phyloP scores from a whole-genome alignment of 2,888 invertebrate species.

The Agrochola macilenta region DNA sequence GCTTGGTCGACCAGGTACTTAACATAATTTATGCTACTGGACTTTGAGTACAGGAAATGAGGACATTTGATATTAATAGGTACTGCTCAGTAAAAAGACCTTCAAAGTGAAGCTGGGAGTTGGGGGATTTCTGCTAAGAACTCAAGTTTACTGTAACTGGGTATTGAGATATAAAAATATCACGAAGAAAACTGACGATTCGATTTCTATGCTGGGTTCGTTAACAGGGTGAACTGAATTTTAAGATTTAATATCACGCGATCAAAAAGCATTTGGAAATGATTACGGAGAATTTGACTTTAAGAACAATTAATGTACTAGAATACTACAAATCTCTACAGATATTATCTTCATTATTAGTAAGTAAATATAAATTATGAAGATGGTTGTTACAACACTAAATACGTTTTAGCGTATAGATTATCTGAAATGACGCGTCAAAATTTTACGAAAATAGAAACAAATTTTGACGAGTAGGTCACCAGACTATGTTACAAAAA shows the following conservation, averaged over 20 bases:
- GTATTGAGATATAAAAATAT: slow-evolving; percentile 31
- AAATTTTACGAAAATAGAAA: not conserved
- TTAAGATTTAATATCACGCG: not conserved
- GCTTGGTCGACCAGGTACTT: too few relatives aligned
- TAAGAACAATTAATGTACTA: not conserved
- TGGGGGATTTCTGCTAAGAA: slow-evolving; percentile 11
- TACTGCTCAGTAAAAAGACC: slow-evolving; percentile 25
- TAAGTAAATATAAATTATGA: not conserved
- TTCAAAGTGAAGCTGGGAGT: slow-evolving; percentile 22
- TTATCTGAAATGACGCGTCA: too few relatives aligned
- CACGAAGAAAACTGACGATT: not conserved
- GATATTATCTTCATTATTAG: too few relatives aligned
- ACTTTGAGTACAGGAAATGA: slow-evolving; percentile 37
- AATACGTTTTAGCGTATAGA: too few relatives aligned
- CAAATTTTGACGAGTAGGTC: slow-evolving; percentile 6
- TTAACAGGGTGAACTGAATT: too few relatives aligned
- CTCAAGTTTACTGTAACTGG: not conserved
- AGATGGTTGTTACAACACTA: not conserved
- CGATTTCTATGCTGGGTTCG: not conserved
- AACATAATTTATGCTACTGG: slow-evolving; percentile 47
- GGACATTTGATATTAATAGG: slow-evolving; percentile 52
- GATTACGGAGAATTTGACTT: not conserved
- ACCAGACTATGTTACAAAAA: not conserved
- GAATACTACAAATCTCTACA: not conserved
- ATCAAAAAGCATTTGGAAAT: not conserved